A percentile compares a stretch with the other conserved stretches of the same genome.
These are phyloP conservation scores for Neosalanx taihuensis DNA, from an alignment of 2,797 vertebrate species.

Conservation along the genomic window DNA sequence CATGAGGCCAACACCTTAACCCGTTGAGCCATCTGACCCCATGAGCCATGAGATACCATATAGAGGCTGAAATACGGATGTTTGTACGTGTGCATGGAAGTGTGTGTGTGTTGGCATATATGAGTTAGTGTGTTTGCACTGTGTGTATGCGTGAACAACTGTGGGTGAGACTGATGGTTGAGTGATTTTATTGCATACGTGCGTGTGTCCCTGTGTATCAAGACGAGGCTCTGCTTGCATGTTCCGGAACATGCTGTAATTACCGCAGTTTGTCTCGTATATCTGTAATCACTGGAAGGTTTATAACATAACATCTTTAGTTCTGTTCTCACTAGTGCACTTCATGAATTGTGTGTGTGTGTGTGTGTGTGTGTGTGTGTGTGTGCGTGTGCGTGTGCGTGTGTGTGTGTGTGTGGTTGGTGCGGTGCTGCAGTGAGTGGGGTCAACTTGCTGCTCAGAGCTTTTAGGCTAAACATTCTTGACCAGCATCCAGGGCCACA, in stretches of 20 bases:
- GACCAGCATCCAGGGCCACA: slow-evolving; percentile 60
- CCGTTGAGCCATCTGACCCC: too few relatives aligned
- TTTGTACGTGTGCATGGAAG: too few relatives aligned
- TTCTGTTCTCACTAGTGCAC: neutral
- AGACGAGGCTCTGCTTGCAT: neutral
- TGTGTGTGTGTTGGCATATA: slow-evolving; percentile 8
- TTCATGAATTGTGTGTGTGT: slow-evolving; percentile 1
- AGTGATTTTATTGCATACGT: neutral
- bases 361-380: slow-evolving; percentile 8
- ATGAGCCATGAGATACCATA: too few relatives aligned
- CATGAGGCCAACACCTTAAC: too few relatives aligned
- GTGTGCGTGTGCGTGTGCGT: slow-evolving; percentile 11
- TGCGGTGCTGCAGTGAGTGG: neutral
- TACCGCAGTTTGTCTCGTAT: neutral
- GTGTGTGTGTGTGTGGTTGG: neutral
- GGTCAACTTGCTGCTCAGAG: slow-evolving; percentile 24
- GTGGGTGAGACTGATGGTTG: neutral
- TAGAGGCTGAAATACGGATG: too few relatives aligned
- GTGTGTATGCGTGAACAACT: neutral
- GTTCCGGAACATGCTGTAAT: slow-evolving; percentile 4
- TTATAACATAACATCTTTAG: too few relatives aligned
- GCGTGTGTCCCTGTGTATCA: neutral
- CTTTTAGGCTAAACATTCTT: slow-evolving; percentile 66
- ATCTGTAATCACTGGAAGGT: neutral
- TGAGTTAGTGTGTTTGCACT: slow-evolving; percentile 10